phyloP scores from a whole-genome alignment of 2,797 vertebrate species.

The Poeciliopsis infans region DNA sequence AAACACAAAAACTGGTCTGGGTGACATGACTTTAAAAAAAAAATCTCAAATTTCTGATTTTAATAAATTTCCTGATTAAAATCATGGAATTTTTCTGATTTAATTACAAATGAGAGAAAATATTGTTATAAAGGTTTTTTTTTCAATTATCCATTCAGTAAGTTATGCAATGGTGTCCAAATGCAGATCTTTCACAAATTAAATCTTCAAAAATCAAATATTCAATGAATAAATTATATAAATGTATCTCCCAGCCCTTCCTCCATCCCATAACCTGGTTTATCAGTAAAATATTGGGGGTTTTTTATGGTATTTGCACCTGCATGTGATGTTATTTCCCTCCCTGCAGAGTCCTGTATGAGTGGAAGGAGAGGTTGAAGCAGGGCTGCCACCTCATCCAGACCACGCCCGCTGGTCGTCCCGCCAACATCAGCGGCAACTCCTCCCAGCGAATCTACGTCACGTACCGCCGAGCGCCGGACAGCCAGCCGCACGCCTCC shows the following conservation, averaged over 20 bases:
- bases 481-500: slow-evolving; percentile 86
- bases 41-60: too few species aligned
- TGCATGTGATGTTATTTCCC: not conserved
- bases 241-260: not conserved
- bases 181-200: too few species aligned
- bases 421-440: slow-evolving; percentile 89
- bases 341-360: slow-evolving; percentile 87
- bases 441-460: slow-evolving; percentile 91
- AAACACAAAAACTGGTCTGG: too few species aligned
- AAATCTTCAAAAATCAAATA: too few species aligned
- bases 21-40: too few species aligned
- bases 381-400: slow-evolving; percentile 93
- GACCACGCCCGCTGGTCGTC: slow-evolving; percentile 87
- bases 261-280: not conserved
- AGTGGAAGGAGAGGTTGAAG: slow-evolving; percentile 94
- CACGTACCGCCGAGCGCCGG: slow-evolving; percentile 89
- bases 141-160: too few species aligned
- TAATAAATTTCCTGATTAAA: too few species aligned
- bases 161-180: too few species aligned
- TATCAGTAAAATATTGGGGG: not conserved
- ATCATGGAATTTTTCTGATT: too few species aligned
- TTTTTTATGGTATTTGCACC: slow-evolving; percentile 10
- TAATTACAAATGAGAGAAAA: too few species aligned
- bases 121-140: too few species aligned
- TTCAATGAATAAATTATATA: too few species aligned